Evolutionary conservation across 2,888 invertebrate genomes (phyloP).

Genomic region (Pachycephus smyrnensis): DNA sequence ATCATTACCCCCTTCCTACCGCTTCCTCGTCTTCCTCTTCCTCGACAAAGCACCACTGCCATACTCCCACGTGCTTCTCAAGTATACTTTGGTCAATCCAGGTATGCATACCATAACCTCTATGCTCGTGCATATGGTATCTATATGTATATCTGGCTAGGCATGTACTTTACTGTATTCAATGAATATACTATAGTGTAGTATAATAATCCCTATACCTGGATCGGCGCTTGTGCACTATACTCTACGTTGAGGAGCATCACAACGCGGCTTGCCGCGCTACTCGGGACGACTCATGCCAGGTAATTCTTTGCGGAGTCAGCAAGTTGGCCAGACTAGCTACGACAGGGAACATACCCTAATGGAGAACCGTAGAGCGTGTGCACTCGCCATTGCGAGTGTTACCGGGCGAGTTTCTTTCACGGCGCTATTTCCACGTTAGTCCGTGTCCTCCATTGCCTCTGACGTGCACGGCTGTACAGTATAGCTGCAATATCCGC

Average conservation of each 20-base stretch:
- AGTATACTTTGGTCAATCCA: neutral
- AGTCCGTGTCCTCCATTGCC: neutral
- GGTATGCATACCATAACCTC: neutral
- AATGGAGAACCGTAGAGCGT: neutral
- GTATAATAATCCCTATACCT: neutral
- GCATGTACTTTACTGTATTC: neutral
- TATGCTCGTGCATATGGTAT: neutral
- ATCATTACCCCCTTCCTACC: neutral
- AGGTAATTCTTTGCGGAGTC: neutral
- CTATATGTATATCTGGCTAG: neutral
- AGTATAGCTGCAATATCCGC: neutral
- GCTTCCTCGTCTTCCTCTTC: neutral
- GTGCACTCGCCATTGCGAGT: neutral
- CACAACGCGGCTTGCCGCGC: neutral
- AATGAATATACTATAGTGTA: neutral
- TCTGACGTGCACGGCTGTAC: neutral
- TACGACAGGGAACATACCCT: neutral
- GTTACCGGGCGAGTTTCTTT: neutral
- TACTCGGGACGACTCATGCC: neutral
- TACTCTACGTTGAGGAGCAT: neutral
- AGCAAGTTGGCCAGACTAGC: neutral
- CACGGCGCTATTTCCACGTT: neutral
- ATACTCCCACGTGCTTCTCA: neutral
- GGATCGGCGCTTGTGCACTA: neutral
- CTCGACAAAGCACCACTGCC: neutral